Evolutionary conservation across 2,888 invertebrate genomes (phyloP), one percentile per base, ranked within the genome.

Genomic region (Arctia plantaginis): DNA sequence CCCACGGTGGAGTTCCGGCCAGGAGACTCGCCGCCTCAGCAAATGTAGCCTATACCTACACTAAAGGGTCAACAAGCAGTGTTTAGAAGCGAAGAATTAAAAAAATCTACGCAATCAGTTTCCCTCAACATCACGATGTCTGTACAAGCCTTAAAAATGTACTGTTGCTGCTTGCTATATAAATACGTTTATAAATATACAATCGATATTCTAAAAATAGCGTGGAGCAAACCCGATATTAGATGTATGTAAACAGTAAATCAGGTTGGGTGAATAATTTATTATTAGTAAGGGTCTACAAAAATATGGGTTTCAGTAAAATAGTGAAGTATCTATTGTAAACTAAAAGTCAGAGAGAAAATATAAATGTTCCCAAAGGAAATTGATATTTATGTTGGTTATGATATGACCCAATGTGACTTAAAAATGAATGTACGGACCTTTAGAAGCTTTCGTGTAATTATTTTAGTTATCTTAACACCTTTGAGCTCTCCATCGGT

Each of bases 231-330:
- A 59, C 72, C 55, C 20, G 35, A 66, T 62, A 68, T 33, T 65
- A 66, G 65, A 73, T 65, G 30, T 66, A 44, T 71, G 55, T 67
- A 44, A 62, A 68, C 23, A 67, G 66, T 72, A 66, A 59, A 68
- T 67, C 18, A 62, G 30, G 44, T 68, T 68, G 18, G 4, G 30
- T 73, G 65, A 69, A 73, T 69, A 69, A 67, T 67, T 72, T 72
- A 62, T 59, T 41, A 13, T 59, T 59, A 18, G 27, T 59, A 72
- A 59, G 72, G 39, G 30, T 41, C 8, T 2, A 30, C 41, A 4
- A 62, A 59, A 6, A 68, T 47, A 18, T 44, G n/a, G 44, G 62
- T 33, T 39, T 66, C 30, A 23, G 27, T 62, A 47, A 41, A 71
- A 65, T 33, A 41, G 30, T 30, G n/a, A n/a, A 15, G 59, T 59